Percentiles rank a stretch among this genome's conserved stretches.
phyloP scores from a whole-genome alignment of 2,113 vertebrate species.

The Vidua macroura region DNA sequence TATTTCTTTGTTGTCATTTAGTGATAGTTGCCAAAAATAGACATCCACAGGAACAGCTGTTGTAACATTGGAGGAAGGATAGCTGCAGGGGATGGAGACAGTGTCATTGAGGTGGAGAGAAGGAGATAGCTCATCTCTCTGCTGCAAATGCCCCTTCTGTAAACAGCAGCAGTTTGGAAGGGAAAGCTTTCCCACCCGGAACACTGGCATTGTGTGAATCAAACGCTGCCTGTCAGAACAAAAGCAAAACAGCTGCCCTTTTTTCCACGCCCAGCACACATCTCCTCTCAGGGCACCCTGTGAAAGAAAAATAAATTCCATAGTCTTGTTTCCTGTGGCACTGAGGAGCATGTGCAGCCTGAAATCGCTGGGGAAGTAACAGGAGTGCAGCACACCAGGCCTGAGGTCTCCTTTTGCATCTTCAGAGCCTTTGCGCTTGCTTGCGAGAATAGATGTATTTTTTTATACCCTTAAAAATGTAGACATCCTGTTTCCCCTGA shows the following conservation, averaged over 20 bases:
- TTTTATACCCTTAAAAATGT: not conserved
- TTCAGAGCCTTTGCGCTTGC: not conserved
- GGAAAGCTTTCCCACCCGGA: not conserved
- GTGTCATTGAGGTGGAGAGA: not conserved
- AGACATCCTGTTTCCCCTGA: not conserved
- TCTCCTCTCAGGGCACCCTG: not conserved
- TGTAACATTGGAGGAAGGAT: not conserved
- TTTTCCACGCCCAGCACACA: accelerated
- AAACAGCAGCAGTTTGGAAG: not conserved
- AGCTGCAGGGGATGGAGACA: not conserved
- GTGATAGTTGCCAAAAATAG: not conserved
- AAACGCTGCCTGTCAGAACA: accelerated
- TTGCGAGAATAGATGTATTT: not conserved
- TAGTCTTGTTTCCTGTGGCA: not conserved
- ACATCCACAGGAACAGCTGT: not conserved
- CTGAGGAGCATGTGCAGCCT: accelerated
- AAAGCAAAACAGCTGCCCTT: not conserved
- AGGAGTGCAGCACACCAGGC: not conserved
- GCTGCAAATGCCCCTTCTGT: not conserved
- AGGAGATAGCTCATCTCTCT: not conserved
- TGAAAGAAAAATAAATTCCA: not conserved
- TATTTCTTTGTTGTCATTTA: not conserved
- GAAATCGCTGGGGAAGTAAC: not conserved
- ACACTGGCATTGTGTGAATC: accelerated
- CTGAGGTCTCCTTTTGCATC: not conserved